phyloP scores from a whole-genome alignment of 2,888 invertebrate genomes.

The Meiosimyza platycephala region DNA sequence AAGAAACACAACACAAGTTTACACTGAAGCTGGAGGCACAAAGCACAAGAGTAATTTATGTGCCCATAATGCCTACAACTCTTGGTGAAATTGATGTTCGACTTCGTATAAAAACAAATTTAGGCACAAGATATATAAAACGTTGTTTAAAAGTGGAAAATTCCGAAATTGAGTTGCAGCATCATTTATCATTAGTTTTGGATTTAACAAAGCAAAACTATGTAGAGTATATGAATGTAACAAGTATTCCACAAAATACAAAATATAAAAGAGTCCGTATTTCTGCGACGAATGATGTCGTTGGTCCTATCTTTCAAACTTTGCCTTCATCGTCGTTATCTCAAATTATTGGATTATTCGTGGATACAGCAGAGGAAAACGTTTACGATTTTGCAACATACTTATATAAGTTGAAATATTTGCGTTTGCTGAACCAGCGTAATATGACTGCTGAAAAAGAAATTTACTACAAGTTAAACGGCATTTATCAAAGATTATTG shows the following conservation, averaged over 20 bases:
- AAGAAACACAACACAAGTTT: too few relatives aligned
- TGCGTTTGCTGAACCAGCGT: slow-evolving; percentile 86
- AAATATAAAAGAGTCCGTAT: slow-evolving; percentile 71
- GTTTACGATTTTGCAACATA: slow-evolving; percentile 95
- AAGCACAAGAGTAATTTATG: neutral
- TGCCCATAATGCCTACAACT: neutral
- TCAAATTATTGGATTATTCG: slow-evolving; percentile 75
- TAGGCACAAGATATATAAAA: neutral
- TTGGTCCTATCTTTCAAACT: slow-evolving; percentile 51
- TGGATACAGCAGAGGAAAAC: slow-evolving; percentile 91
- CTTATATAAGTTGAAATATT: slow-evolving; percentile 87
- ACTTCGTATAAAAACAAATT: neutral
- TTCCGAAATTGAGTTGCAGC: neutral
- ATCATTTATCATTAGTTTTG: slow-evolving; percentile 86
- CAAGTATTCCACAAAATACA: slow-evolving; percentile 67
- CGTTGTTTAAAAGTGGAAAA: slow-evolving; percentile 14
- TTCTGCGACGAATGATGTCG: neutral
- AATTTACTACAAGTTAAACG: slow-evolving; percentile 86
- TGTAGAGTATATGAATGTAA: slow-evolving; percentile 16
- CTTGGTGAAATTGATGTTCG: neutral
- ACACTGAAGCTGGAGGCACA: too few relatives aligned
- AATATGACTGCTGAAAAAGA: slow-evolving; percentile 80
- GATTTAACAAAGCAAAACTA: slow-evolving; percentile 71
- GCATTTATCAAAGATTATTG: slow-evolving; percentile 85
- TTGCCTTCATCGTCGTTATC: slow-evolving; percentile 72